Percentiles rank a stretch among this genome's conserved stretches.
Evolutionary conservation across 2,888 invertebrate species (phyloP).

Genomic region (Penaeus monodon): DNA sequence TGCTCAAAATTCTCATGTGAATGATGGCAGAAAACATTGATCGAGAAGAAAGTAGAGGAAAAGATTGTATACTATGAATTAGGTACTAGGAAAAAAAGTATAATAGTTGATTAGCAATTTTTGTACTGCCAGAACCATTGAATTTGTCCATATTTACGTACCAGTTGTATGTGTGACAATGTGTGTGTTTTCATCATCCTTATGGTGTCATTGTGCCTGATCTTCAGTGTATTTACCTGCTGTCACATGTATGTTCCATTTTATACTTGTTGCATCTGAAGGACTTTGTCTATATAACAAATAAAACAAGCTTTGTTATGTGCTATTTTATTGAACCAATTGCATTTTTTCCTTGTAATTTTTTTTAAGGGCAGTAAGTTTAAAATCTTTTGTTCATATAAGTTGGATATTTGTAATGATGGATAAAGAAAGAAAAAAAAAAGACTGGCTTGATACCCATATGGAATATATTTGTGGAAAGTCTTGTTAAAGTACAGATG

Average conservation of each 20-base stretch:
- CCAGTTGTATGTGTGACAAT: not conserved
- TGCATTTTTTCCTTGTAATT: not conserved
- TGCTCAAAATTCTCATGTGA: too few relatives aligned
- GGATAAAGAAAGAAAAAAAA: too few relatives aligned
- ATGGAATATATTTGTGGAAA: too few relatives aligned
- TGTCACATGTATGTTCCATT: conserved; percentile 44
- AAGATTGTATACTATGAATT: too few relatives aligned
- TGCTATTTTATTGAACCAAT: conserved; percentile 1
- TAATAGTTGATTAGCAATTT: not conserved
- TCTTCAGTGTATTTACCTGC: conserved; percentile 36
- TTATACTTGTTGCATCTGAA: conserved; percentile 60
- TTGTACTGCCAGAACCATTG: not conserved
- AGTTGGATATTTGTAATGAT: too few relatives aligned
- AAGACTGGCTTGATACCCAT: too few relatives aligned
- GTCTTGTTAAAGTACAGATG: too few relatives aligned
- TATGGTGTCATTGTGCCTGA: conserved; percentile 39
- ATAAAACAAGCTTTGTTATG: conserved; percentile 41
- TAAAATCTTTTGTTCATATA: too few relatives aligned
- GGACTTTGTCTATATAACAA: conserved; percentile 46
- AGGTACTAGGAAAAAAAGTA: too few relatives aligned
- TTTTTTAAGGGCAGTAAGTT: not conserved
- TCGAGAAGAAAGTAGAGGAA: too few relatives aligned
- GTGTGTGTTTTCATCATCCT: conserved; percentile 29
- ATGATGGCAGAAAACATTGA: too few relatives aligned
- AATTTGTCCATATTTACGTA: not conserved